A percentile compares a stretch with the other conserved stretches of the same genome.
Conservation (phyloP, 2,888 invertebrate species). For the Eueremaeus valkanovi region DNA sequence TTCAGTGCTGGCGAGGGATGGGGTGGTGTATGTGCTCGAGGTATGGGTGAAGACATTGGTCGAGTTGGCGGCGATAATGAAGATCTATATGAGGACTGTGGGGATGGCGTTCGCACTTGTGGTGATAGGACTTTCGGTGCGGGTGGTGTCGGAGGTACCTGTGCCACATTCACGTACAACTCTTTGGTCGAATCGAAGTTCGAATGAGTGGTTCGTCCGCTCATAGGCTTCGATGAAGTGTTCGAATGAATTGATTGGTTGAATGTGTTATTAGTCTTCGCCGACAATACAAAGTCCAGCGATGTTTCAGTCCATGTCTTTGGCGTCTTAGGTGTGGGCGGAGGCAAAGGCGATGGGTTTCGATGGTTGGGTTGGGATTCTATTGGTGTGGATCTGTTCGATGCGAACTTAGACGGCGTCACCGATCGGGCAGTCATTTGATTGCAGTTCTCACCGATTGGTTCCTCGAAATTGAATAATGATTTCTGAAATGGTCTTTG, state of each 20-base stretch:
- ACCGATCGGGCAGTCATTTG: background rate
- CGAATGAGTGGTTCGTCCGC: background rate
- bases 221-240: background rate
- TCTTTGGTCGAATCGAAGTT: constrained; percentile 20
- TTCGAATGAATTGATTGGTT: background rate
- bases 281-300: constrained; percentile 45
- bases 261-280: background rate
- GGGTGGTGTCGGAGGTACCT: background rate
- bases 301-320: constrained; percentile 47
- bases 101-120: background rate
- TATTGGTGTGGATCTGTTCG: background rate
- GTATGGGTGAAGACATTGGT: background rate
- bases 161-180: background rate
- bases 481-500: background rate
- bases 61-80: background rate
- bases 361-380: background rate
- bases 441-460: background rate
- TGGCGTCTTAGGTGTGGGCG: background rate
- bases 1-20: background rate
- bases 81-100: background rate
- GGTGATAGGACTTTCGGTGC: constrained; percentile 5
- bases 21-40: background rate
- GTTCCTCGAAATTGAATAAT: background rate
- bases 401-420: background rate
- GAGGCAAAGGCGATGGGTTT: background rate